phyloP scores from a whole-genome alignment of 2,888 invertebrate genomes.

The Ecdyonurus torrentis region DNA sequence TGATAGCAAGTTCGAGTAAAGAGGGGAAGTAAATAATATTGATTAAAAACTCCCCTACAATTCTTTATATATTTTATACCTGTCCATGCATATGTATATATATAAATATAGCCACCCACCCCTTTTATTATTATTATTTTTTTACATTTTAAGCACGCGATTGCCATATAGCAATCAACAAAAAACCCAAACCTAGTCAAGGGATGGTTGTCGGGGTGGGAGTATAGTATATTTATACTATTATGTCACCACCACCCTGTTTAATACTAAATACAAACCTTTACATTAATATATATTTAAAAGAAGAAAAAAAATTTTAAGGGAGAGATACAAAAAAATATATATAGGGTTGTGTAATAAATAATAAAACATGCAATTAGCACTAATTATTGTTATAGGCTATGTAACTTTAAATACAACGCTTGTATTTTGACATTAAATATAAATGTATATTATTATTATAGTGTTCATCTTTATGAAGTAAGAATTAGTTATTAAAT shows the following conservation, averaged over 20 bases:
- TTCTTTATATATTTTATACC: not conserved
- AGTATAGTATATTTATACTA: not conserved
- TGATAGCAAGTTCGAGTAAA: not conserved
- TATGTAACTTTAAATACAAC: no score
- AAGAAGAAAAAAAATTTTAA: no score
- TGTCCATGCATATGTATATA: not conserved
- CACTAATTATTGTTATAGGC: not conserved
- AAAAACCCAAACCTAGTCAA: not conserved
- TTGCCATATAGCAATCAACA: not conserved
- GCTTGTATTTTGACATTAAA: no score
- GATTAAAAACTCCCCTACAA: not conserved
- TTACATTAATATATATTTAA: not conserved
- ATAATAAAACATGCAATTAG: not conserved
- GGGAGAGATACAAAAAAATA: not conserved
- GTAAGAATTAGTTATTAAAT: no score
- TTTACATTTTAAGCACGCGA: not conserved
- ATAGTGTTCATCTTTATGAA: no score
- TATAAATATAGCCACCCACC: not conserved
- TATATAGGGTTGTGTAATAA: not conserved
- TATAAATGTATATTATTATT: no score
- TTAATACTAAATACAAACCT: no score
- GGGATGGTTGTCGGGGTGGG: not conserved
- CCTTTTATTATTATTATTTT: no score
- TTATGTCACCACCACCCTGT: not conserved
- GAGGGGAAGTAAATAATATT: not conserved